These are phyloP conservation scores for Xenus cinereus DNA, from an alignment of 2,113 vertebrate genomes.

Conservation along the genomic window DNA sequence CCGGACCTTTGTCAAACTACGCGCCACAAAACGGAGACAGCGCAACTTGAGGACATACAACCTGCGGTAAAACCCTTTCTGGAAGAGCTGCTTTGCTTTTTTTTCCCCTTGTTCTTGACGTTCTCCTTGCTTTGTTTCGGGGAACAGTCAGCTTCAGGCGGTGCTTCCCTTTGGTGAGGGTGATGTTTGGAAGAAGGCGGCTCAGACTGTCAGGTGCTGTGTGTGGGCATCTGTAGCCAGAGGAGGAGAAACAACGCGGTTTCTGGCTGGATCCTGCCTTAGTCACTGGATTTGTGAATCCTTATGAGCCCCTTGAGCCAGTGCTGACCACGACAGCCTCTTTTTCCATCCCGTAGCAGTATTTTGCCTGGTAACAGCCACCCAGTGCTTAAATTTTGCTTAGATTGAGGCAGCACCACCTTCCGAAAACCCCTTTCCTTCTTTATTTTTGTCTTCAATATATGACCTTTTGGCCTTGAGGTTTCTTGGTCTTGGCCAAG, in stretches of 20 bases:
- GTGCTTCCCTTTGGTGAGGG: not conserved
- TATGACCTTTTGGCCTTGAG: not conserved
- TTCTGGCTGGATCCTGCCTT: not conserved
- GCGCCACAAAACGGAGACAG: slow-evolving; percentile 92
- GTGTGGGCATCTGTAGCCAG: not conserved
- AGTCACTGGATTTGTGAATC: not conserved
- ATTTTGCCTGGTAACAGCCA: not conserved
- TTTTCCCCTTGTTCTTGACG: not conserved
- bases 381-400: not conserved
- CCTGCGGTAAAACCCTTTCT: slow-evolving; percentile 76
- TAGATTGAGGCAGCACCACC: not conserved
- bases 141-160: rapidly evolving
- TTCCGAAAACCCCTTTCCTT: not conserved
- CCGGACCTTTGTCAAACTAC: slow-evolving; percentile 95
- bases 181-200: not conserved
- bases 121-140: not conserved
- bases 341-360: not conserved
- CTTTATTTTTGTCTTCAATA: not conserved
- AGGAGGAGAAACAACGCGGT: not conserved
- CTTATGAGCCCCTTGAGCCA: not conserved
- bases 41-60: slow-evolving; percentile 95
- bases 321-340: not conserved
- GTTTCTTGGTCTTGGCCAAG: not conserved
- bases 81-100: not conserved
- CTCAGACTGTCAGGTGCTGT: not conserved